phyloP scores from a whole-genome alignment of 2,797 vertebrate species.

The Esox masquinongy region DNA sequence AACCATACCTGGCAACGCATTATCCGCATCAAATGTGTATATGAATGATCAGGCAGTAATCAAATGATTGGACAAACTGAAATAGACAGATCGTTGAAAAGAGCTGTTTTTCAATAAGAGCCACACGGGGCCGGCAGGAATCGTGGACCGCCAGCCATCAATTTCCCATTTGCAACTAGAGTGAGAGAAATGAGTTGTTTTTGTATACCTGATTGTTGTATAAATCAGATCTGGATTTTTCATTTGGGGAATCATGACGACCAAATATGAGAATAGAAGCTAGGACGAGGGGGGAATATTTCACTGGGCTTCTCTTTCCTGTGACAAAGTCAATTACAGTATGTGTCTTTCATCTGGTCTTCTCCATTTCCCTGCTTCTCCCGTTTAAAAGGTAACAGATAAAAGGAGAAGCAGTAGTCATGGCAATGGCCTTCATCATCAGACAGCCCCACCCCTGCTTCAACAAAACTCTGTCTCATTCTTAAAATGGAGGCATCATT shows the following conservation, averaged over 20 bases:
- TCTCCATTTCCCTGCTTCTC: not conserved
- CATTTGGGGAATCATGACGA: conserved; percentile 1
- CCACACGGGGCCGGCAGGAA: conserved; percentile 27
- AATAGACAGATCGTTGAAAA: conserved; percentile 27
- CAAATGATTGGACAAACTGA: not conserved
- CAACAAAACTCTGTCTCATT: not conserved
- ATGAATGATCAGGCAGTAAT: too few relatives aligned
- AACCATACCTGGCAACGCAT: not conserved
- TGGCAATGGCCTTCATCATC: not conserved
- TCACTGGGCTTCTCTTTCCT: not conserved
- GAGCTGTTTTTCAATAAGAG: conserved; percentile 43
- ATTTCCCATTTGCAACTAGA: conserved; percentile 49
- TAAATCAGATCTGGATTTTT: conserved; percentile 43
- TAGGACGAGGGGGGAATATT: not conserved
- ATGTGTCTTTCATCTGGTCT: conserved; percentile 1
- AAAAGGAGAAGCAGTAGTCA: conserved; percentile 11
- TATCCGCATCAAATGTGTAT: not conserved
- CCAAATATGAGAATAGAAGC: conserved; percentile 26
- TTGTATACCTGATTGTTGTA: conserved; percentile 52
- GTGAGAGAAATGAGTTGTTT: conserved; percentile 32
- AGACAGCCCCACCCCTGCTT: not conserved
- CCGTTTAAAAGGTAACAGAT: conserved; percentile 6
- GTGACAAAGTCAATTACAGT: conserved; percentile 11
- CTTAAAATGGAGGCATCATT: not conserved
- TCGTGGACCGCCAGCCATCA: conserved; percentile 39